These are phyloP conservation scores for Ianthella basta DNA, from an alignment of 37 sponge, comb jelly and placozoan species.

Conservation along the genomic window DNA sequence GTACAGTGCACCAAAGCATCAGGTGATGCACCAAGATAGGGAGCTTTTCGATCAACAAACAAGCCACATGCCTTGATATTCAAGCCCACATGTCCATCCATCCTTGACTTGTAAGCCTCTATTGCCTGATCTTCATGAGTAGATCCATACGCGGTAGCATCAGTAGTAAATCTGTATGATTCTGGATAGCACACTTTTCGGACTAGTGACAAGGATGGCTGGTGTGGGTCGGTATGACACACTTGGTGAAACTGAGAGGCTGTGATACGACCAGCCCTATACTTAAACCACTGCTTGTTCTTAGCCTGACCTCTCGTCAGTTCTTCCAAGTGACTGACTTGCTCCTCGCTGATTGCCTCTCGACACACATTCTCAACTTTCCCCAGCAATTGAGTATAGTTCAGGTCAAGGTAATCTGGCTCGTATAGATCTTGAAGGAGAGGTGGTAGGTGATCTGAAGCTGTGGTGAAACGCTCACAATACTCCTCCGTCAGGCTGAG, in stretches of 20 bases:
- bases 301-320: constrained; percentile 16
- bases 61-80: background rate
- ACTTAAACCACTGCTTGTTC: constrained; percentile 14
- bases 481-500: background rate
- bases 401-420: background rate
- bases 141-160: constrained; percentile 32
- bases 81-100: background rate
- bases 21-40: constrained; percentile 41
- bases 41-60: background rate
- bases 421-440: constrained; percentile 6
- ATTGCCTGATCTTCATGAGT: background rate
- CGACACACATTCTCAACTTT: background rate
- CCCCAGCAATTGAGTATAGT: constrained; percentile 17
- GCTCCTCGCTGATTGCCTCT: background rate
- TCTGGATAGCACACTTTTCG: constrained; percentile 41
- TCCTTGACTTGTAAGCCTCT: constrained; percentile 16
- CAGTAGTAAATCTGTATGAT: constrained; percentile 6
- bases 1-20: constrained; percentile 25
- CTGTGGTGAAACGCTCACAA: background rate
- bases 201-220: constrained; percentile 31
- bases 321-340: background rate
- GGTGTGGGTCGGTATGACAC: constrained; percentile 11
- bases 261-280: constrained; percentile 42
- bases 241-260: constrained; percentile 39
- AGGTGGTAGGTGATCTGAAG: constrained; percentile 28